Base-by-base conservation (phyloP, 2,888 invertebrate genomes). In the Quadroppia sp. region DNA sequence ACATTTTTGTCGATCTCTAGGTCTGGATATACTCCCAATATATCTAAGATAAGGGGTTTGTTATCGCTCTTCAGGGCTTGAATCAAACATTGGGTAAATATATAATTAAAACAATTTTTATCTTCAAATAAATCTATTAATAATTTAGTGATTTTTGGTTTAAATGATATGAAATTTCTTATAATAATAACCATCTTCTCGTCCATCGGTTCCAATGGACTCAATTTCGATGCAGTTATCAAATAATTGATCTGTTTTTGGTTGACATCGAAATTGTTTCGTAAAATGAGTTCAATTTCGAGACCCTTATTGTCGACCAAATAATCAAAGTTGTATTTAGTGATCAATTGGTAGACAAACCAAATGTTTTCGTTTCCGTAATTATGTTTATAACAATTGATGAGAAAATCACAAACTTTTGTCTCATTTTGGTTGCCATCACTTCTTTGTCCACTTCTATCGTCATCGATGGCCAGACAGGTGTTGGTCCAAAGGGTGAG, bases 31-130 rank as follows among this genome's bases (percentile, higher is more conserved):
- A 75, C 25, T 40, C 53, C 40, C 28, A 75, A 45, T 3, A 75
- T 53, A 6, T 70, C 50, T 13, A 61, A 9, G 53, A 74, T 36
- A 15, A 42, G 45, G 13, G 3, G 3, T 32, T 32, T 25, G 17
- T 73, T 73, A 15, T 71, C 71, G 53, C 56, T 71, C 9, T 74
- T 71, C 50, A 74, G 71, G 11, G 74, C 32, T 23, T 74, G 71
- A 23, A 71, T 74, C 32, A 74, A 61, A 42, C 42, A 64, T 36
- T 71, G 74, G 15, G 64, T 50, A 25, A 67, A 73, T 20, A 73
- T 69, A 17, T 32, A 61, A 61, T 36, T 32, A 61, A 61, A 61
- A n/a, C 61, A 28, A 1, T 61, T 61, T n/a, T 36, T 61, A 20
- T 61, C 61, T 30, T 61, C 28, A 36, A 61, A 61, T 36, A 61